These are phyloP conservation scores for Girardinus metallicus DNA, from an alignment of 2,797 vertebrate genomes.

Conservation along the genomic window DNA sequence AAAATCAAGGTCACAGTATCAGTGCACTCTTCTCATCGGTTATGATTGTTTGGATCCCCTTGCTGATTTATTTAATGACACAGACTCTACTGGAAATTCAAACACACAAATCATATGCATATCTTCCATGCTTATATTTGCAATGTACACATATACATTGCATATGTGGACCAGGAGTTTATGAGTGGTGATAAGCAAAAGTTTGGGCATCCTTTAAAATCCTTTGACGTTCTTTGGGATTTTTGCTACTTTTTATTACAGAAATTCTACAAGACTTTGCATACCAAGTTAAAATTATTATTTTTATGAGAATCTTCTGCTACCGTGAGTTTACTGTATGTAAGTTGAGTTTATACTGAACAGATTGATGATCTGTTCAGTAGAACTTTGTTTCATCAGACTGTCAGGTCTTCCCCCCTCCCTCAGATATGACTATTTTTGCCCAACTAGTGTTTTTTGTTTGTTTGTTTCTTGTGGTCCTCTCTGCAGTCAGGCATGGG, in stretches of 20 bases:
- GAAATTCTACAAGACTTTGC: background rate
- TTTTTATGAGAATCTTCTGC: background rate
- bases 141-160: background rate
- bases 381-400: background rate
- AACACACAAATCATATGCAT: background rate
- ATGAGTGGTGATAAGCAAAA: background rate
- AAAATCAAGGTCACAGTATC: constrained; percentile 60
- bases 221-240: background rate
- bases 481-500: background rate
- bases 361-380: background rate
- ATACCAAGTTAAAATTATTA: background rate
- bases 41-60: constrained; percentile 27
- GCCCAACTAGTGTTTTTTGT: background rate
- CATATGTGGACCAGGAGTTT: background rate
- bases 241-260: background rate
- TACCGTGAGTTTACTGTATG: background rate
- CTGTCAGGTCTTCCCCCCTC: background rate
- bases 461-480: background rate
- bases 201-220: constrained; percentile 5
- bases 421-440: background rate
- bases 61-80: constrained; percentile 31
- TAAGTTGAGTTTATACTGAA: background rate
- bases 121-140: background rate
- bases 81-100: constrained; percentile 22
- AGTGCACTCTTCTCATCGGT: constrained; percentile 50